phyloP scores from a whole-genome alignment of 2,888 invertebrate species.

The Chloroclysta siterata region DNA sequence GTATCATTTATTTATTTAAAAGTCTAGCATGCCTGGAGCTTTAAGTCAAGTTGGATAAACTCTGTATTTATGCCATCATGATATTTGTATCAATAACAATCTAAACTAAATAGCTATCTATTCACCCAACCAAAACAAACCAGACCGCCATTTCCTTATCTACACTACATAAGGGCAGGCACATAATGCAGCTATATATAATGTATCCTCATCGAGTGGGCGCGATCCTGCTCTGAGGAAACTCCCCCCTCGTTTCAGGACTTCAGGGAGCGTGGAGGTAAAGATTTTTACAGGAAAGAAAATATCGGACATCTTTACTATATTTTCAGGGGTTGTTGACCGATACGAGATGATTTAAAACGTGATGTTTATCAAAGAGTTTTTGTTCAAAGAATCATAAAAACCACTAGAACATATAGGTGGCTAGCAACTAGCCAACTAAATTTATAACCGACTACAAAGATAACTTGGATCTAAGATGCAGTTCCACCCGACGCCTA shows the following conservation, averaged over 20 bases:
- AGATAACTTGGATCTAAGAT: too few relatives aligned
- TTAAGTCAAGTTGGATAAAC: too few relatives aligned
- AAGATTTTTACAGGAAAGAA: slow-evolving; percentile 18
- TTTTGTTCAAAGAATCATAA: too few relatives aligned
- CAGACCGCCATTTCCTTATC: slow-evolving; percentile 24
- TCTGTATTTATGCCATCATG: too few relatives aligned
- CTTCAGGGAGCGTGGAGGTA: slow-evolving; percentile 26
- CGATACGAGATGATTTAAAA: background rate
- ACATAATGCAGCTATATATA: slow-evolving; percentile 16
- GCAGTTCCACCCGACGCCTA: too few relatives aligned
- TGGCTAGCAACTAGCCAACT: too few relatives aligned
- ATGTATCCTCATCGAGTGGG: slow-evolving; percentile 31
- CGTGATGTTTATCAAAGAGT: background rate
- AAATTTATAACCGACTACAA: too few relatives aligned
- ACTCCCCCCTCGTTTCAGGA: slow-evolving; percentile 39
- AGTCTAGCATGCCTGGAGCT: too few relatives aligned
- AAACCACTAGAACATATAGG: too few relatives aligned
- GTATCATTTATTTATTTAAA: too few relatives aligned
- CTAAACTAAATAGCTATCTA: too few relatives aligned
- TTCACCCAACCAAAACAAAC: slow-evolving; percentile 16
- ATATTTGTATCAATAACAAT: too few relatives aligned
- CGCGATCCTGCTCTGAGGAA: slow-evolving; percentile 27
- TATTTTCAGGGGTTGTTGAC: slow-evolving; percentile 13
- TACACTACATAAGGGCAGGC: slow-evolving; percentile 23
- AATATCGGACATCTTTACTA: slow-evolving; percentile 10